These are phyloP conservation scores for Polylopha cassiicola DNA, from an alignment of 2,888 invertebrate genomes.

Conservation along the genomic window DNA sequence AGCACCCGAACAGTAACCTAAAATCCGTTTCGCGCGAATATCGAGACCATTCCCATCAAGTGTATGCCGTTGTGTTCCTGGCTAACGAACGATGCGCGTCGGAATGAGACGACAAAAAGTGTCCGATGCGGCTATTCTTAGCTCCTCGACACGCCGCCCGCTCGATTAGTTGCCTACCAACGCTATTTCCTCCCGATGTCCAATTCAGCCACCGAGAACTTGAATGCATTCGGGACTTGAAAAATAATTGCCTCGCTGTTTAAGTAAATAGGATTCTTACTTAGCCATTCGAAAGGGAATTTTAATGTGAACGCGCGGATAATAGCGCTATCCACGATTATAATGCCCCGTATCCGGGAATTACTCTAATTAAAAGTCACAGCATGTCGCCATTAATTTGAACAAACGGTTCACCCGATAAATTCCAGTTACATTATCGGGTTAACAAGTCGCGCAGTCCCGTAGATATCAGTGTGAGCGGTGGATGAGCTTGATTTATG, in stretches of 20 bases:
- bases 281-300: slow-evolving; percentile 34
- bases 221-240: slow-evolving; percentile 40
- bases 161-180: slow-evolving; percentile 46
- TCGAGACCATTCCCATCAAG: slow-evolving; percentile 39
- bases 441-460: slow-evolving; percentile 50
- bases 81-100: slow-evolving; percentile 42
- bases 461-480: slow-evolving; percentile 52
- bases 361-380: slow-evolving; percentile 41
- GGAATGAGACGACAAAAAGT: slow-evolving; percentile 57
- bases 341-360: slow-evolving; percentile 29
- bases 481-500: slow-evolving; percentile 72
- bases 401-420: slow-evolving; percentile 41
- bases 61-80: slow-evolving; percentile 35
- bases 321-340: slow-evolving; percentile 27
- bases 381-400: slow-evolving; percentile 25
- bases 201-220: slow-evolving; percentile 35
- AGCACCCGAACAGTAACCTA: slow-evolving; percentile 10
- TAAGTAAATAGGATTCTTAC: slow-evolving; percentile 35
- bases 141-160: slow-evolving; percentile 38
- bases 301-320: slow-evolving; percentile 32
- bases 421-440: slow-evolving; percentile 49
- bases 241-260: slow-evolving; percentile 48
- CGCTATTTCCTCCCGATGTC: slow-evolving; percentile 35
- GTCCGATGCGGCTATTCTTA: slow-evolving; percentile 52
- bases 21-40: slow-evolving; percentile 30